Evolutionary conservation across 2,797 vertebrate species (phyloP).

Genomic region (Liparis tanakae): DNA sequence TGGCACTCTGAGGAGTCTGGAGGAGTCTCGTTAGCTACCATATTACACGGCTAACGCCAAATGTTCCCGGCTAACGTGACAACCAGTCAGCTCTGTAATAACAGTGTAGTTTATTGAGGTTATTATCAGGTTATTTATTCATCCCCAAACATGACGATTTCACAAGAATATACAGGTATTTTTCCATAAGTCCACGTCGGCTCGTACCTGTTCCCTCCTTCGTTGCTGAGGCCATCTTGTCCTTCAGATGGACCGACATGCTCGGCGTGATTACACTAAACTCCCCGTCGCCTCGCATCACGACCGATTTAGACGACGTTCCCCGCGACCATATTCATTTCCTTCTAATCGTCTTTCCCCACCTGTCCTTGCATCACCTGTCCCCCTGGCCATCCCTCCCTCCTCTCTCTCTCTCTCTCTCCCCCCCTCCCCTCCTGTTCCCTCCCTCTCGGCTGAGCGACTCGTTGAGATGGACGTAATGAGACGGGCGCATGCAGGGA

Average conservation of each 20-base stretch:
- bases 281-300: constrained; percentile 61
- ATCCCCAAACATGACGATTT: constrained; percentile 5
- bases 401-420: background rate
- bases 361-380: constrained; percentile 76
- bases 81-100: too few species aligned
- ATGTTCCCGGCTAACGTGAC: too few species aligned
- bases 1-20: background rate
- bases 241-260: constrained; percentile 59
- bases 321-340: constrained; percentile 49
- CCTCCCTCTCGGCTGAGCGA: constrained; percentile 65
- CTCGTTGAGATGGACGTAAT: constrained; percentile 76
- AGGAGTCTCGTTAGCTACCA: too few species aligned
- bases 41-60: too few species aligned
- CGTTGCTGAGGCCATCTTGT: constrained; percentile 35
- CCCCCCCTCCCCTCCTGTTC: background rate
- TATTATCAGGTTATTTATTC: too few species aligned
- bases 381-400: constrained; percentile 4
- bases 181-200: background rate
- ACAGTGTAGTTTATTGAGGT: too few species aligned
- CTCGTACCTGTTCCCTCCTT: background rate
- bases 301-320: constrained; percentile 62
- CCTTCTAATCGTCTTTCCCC: constrained; percentile 60
- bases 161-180: constrained; percentile 17
- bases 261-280: constrained; percentile 66
- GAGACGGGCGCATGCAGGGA: constrained; percentile 75